phyloP scores from a whole-genome alignment of 2,888 invertebrate genomes.

The Timandra comae region DNA sequence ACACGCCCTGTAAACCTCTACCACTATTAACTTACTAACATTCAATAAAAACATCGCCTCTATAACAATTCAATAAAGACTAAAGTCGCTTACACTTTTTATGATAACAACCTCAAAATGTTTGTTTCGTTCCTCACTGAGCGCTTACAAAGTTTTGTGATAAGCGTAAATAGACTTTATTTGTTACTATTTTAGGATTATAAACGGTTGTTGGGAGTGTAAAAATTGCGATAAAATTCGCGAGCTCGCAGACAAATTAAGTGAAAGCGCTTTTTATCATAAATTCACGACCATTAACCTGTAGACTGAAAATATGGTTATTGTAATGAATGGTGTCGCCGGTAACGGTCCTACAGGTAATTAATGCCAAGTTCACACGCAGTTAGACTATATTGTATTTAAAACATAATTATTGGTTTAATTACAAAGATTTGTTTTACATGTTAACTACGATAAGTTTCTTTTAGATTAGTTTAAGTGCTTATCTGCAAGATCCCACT shows the following conservation, averaged over 20 bases:
- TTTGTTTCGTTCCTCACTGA: not conserved
- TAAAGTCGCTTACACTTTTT: conserved; percentile 1
- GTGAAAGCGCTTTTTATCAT: conserved; percentile 38
- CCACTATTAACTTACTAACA: conserved; percentile 15
- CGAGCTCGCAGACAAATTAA: conserved; percentile 30
- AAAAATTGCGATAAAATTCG: conserved; percentile 17
- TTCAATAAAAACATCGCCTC: conserved; percentile 1
- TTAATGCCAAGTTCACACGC: too few relatives aligned
- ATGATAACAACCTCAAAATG: not conserved
- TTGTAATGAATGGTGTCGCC: too few relatives aligned
- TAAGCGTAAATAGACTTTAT: conserved; percentile 7
- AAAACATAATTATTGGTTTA: too few relatives aligned
- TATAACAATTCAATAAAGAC: conserved; percentile 3
- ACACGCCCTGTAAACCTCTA: conserved; percentile 40
- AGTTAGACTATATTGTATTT: too few relatives aligned
- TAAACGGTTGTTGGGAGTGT: conserved; percentile 2
- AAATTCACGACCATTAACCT: not conserved
- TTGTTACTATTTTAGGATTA: conserved; percentile 8
- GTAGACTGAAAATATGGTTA: too few relatives aligned
- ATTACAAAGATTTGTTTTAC: too few relatives aligned
- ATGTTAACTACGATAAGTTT: too few relatives aligned
- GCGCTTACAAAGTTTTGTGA: conserved; percentile 1
- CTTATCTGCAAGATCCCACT: too few relatives aligned
- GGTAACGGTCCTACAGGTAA: too few relatives aligned
- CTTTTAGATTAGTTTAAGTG: too few relatives aligned